Evolutionary conservation across 2,888 invertebrate genomes (phyloP).

Genomic region (Lamellibrachia satsuma): DNA sequence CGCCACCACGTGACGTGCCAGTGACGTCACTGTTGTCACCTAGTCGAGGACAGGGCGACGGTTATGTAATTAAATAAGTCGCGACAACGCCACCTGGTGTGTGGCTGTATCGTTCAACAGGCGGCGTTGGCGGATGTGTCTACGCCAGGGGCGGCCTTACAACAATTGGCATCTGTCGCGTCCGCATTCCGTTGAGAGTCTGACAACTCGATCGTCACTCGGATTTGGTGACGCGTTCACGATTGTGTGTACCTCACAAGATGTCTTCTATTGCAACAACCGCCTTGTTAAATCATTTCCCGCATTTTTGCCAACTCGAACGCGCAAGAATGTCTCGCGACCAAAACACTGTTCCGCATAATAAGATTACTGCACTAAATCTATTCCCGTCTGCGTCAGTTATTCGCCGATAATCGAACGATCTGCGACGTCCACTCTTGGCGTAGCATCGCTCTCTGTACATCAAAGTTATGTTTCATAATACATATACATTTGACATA

Average conservation of each 20-base stretch:
- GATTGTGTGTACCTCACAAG: neutral
- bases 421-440: neutral
- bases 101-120: neutral
- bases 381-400: neutral
- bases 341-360: neutral
- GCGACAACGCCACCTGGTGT: neutral
- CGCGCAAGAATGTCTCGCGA: neutral
- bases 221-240: neutral
- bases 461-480: neutral
- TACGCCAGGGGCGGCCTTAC: neutral
- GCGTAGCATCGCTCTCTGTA: neutral
- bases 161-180: neutral
- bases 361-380: neutral
- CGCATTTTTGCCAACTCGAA: neutral
- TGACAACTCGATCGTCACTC: neutral
- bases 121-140: neutral
- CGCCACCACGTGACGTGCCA: neutral
- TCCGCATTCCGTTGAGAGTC: neutral
- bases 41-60: neutral
- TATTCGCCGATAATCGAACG: neutral
- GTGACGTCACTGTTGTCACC: conserved; percentile 2
- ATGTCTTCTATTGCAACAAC: neutral
- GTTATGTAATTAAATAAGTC: neutral
- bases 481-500: neutral
- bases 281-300: neutral